Base-by-base conservation (phyloP, 53 echinoderm and acorn worm genomes). In the Patiria pectinifera region DNA sequence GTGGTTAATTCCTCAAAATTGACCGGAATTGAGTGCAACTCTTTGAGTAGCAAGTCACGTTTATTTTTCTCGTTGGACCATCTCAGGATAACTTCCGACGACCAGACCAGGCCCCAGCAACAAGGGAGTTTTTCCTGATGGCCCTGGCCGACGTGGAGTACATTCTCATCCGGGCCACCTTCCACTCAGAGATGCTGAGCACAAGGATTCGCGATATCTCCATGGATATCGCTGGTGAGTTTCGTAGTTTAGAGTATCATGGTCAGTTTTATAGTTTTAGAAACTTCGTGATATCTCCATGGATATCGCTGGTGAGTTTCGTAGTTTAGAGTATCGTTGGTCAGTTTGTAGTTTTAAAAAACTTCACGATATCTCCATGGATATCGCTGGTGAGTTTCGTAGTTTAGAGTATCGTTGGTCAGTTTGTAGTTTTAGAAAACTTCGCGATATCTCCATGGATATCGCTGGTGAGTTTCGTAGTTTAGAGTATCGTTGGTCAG, bases 51-150 rank as follows among this genome's bases (percentile, higher is more conserved):
- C 19, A 0, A 66, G 66, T 66, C 19, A 16, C 14, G 6, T 74
- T 24, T 74, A n/a, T 82, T 21, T 13, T 46, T 71, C 59, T 66
- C 58, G 18, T 85, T 12, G 35, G 35, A 1, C 35, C 63, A 8
- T 61, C 18, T 48, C 91, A 98, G 96, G 91, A 87, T 66, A 93
- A 95, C 87, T 98, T 98, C 92, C 61, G 75, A 6, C 91, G 98
- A 13, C 92, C 94, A 1, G 98, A 98, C 86, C 94, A 92, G 6
- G 83, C 75, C 11, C 93, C 92, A 48, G 93, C 95, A 4, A 98
- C 96, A 11, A 71, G 98, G 61, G 96, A 98, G 76, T 96, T 97
- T 77, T 84, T 98, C 63, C 80, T 98, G 62, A 98, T 98, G 99
- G 95, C 95, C 0, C 83, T 98, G 2, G 95, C 96, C 22, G 96